Base-by-base conservation (phyloP, 2,113 vertebrate species). In the Typhlomys cinereus region DNA sequence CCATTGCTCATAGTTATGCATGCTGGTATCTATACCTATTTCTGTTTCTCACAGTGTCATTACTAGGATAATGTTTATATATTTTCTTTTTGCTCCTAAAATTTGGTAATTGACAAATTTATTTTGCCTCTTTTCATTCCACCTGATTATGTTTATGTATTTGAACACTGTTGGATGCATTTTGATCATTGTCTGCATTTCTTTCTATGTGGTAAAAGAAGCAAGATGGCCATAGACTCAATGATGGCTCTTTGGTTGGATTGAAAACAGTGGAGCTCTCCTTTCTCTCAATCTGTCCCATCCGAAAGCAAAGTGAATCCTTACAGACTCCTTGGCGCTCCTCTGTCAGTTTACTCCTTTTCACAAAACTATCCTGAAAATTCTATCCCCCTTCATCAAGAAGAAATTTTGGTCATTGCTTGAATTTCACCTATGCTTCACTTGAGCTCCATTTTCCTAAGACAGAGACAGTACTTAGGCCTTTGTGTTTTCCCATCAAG, bases 231-330 rank as follows among this genome's bases (percentile, higher is more conserved):
- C 21, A 73, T 73, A 13, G 12, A 61, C 8, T 27, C 15, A 21
- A 11, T 48, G 34, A 39, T 23, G 2, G 12, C 4, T 4, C 41
- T 89, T 70, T 69, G 2, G 2, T 27, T 89, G 54, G 18, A 11
- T 31, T 18, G 1, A 57, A 59, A 88, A 69, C 61, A 36, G 18
- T 59, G n/a, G 15, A 80, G 39, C 8, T 70, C 31, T 4, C 46
- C 7, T 31, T 59, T n/a, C 41, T 70, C 2, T 0, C 9, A 44
- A 57, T 10, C 9, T 23, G 6, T 21, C 48, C 34, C 41, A 4
- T 12, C 69, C 88, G 48, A 52, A 15, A 14, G 18, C 31, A 61
- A 0, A 0, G 4, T 29, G 1, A 71, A 7, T 20, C 0, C 0
- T 76, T 17, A 44, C 2, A 80, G 41, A 46, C 18, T n/a, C 81